A percentile compares a stretch with the other conserved stretches of the same genome.
Conservation (phyloP, 2,797 vertebrate species). For the Sebastes trivittatus region DNA sequence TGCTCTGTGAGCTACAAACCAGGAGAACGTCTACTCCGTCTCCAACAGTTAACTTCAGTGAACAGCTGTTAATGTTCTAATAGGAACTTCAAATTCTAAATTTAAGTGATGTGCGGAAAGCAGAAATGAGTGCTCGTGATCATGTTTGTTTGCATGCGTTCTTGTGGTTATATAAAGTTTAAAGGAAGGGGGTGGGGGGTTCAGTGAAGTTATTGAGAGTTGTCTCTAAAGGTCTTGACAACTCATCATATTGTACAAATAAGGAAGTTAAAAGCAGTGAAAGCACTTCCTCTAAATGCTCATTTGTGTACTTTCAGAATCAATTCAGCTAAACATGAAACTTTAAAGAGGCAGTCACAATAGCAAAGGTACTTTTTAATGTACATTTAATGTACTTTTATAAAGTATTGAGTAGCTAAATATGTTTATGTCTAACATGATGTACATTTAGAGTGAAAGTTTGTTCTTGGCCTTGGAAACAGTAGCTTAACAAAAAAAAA, state of each 20-base stretch:
- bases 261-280: slow-evolving; percentile 38
- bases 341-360: neutral
- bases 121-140: neutral
- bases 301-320: slow-evolving; percentile 22
- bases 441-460: neutral
- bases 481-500: neutral
- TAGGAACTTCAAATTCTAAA: neutral
- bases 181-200: neutral
- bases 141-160: neutral
- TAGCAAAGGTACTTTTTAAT: neutral
- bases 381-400: neutral
- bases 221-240: neutral
- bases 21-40: neutral
- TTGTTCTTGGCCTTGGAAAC: neutral
- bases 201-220: neutral
- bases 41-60: neutral
- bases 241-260: slow-evolving; percentile 18
- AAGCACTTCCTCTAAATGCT: slow-evolving; percentile 39
- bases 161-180: neutral
- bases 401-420: neutral
- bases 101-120: neutral
- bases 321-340: neutral
- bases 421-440: neutral
- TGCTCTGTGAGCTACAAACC: neutral
- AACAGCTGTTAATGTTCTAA: neutral